These are phyloP conservation scores for Aegithalos caudatus DNA, from an alignment of 2,113 vertebrate genomes.

Conservation along the genomic window DNA sequence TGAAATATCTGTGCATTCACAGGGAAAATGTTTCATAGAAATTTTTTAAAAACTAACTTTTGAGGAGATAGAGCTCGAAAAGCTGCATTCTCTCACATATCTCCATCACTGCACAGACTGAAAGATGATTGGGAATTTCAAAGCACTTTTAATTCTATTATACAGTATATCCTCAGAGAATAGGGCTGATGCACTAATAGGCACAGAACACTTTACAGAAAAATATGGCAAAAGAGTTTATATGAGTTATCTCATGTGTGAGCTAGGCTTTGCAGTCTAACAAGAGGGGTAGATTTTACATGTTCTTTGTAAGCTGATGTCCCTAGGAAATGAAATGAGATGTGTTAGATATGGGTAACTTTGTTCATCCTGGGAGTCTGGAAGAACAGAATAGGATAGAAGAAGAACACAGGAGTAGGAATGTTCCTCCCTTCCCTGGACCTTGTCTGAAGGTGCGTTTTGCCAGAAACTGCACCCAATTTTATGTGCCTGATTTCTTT, in stretches of 20 bases:
- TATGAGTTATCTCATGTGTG: neutral
- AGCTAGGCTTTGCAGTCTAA: neutral
- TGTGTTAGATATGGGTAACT: neutral
- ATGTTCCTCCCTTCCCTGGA: neutral
- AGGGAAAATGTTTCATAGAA: neutral
- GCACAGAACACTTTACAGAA: neutral
- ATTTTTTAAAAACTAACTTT: neutral
- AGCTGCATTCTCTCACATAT: neutral
- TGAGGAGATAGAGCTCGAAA: neutral
- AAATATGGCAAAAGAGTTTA: neutral
- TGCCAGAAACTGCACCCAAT: neutral
- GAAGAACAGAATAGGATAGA: neutral
- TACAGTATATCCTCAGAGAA: neutral
- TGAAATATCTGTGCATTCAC: neutral
- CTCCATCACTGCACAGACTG: neutral
- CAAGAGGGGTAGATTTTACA: neutral
- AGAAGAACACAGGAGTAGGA: neutral
- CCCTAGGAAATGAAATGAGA: neutral
- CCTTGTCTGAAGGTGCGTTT: neutral
- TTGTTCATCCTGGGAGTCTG: neutral
- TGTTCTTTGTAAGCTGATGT: neutral
- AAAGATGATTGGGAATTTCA: neutral
- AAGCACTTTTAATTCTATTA: constrained; percentile 34
- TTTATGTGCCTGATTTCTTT: neutral
- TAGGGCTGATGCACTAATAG: neutral